Percentiles rank a stretch among this genome's conserved stretches.
These are phyloP conservation scores for Melanostigma gelatinosum DNA, from an alignment of 2,113 vertebrate genomes.

Conservation along the genomic window DNA sequence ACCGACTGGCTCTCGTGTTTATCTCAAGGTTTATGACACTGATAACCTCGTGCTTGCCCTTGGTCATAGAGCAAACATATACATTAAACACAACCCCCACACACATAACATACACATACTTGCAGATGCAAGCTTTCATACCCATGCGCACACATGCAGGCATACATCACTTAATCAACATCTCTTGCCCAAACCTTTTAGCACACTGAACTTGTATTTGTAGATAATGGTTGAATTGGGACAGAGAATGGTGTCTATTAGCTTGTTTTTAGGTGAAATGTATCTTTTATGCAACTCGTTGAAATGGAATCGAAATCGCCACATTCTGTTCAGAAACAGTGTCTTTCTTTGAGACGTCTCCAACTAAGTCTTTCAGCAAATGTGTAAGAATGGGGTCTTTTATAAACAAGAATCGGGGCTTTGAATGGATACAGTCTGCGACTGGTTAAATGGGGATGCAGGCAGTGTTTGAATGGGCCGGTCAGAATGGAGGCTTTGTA, in stretches of 20 bases:
- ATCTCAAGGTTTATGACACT: constrained; percentile 58
- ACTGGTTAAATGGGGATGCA: constrained; percentile 69
- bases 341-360: constrained; percentile 64
- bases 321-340: constrained; percentile 65
- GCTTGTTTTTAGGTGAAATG: constrained; percentile 25
- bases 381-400: constrained; percentile 74
- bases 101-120: not conserved
- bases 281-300: constrained; percentile 37
- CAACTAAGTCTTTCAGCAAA: constrained; percentile 69
- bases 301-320: constrained; percentile 57
- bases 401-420: constrained; percentile 67
- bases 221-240: not conserved
- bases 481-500: constrained; percentile 77
- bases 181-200: constrained; percentile 10
- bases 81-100: constrained; percentile 14
- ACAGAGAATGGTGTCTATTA: constrained; percentile 24
- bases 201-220: constrained; percentile 8
- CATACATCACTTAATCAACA: constrained; percentile 3
- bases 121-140: constrained; percentile 7
- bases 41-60: constrained; percentile 53
- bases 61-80: constrained; percentile 39
- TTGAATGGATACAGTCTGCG: constrained; percentile 64
- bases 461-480: constrained; percentile 63
- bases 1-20: constrained; percentile 41
- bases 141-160: not conserved